phyloP scores from a whole-genome alignment of 2,888 invertebrate genomes.

The Gasteruption jaculator region DNA sequence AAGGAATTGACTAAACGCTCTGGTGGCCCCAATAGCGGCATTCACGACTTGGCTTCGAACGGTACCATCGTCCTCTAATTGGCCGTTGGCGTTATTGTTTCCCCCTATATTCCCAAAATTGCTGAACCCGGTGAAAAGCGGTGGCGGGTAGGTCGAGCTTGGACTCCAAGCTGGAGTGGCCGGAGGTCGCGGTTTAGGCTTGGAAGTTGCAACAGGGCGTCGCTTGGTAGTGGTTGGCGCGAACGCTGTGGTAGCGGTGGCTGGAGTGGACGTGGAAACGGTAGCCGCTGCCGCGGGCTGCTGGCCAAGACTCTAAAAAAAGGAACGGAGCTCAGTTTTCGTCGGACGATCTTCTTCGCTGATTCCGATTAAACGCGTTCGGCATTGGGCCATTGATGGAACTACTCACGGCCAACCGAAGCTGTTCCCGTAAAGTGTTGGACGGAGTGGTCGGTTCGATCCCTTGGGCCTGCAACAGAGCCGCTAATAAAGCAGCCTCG shows the following conservation, averaged over 20 bases:
- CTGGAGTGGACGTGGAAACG: conserved; percentile 13
- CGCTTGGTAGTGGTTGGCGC: conserved; percentile 18
- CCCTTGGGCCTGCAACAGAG: conserved; percentile 67
- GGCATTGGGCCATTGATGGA: conserved; percentile 22
- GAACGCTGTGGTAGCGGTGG: conserved; percentile 12
- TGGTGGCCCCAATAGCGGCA: conserved; percentile 72
- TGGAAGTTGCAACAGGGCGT: too few relatives aligned
- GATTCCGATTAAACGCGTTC: conserved; percentile 23
- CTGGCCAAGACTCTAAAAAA: too few relatives aligned
- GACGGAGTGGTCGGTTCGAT: conserved; percentile 67
- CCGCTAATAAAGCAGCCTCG: conserved; percentile 67
- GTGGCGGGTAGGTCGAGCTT: conserved; percentile 47
- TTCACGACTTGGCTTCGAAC: conserved; percentile 59
- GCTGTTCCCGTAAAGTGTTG: conserved; percentile 59
- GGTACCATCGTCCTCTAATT: conserved; percentile 47
- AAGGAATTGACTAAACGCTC: conserved; percentile 73
- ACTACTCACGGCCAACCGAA: conserved; percentile 57
- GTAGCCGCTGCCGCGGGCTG: conserved; percentile 14
- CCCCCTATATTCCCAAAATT: conserved; percentile 28
- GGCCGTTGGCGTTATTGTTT: too few relatives aligned
- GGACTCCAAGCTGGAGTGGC: conserved; percentile 35
- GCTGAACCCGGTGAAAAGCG: conserved; percentile 41
- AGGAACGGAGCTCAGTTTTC: too few relatives aligned
- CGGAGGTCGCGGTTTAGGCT: conserved; percentile 50
- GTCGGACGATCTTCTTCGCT: neutral